These are phyloP conservation scores for Pseudomugil tenellus DNA, from an alignment of 2,797 vertebrate genomes.

Conservation along the genomic window DNA sequence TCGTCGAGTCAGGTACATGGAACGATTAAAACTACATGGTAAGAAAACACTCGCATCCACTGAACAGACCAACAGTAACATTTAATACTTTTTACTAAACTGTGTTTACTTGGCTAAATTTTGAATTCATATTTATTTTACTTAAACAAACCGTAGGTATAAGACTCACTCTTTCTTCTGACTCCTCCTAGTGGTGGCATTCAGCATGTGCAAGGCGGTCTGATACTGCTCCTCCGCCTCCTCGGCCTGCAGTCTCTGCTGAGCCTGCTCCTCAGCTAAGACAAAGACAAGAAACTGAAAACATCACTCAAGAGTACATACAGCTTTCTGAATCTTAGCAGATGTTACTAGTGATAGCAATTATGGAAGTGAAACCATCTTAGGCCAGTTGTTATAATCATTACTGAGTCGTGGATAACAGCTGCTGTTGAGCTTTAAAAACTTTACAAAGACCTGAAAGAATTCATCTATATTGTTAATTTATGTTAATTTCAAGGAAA, in stretches of 20 bases:
- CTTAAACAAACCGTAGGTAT: not conserved
- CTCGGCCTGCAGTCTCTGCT: slow-evolving; percentile 87
- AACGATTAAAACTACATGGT: too few relatives aligned
- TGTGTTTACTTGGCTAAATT: not conserved
- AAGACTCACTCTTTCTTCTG: slow-evolving; percentile 92
- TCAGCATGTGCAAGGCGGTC: slow-evolving; percentile 89
- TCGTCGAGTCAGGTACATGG: not conserved
- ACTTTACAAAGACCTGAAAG: not conserved
- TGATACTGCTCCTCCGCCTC: slow-evolving; percentile 93
- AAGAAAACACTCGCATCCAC: not conserved
- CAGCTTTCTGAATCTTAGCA: not conserved
- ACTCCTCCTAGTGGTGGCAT: slow-evolving; percentile 88
- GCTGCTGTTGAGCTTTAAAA: not conserved
- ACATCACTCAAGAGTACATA: not conserved
- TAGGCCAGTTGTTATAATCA: slow-evolving; percentile 9
- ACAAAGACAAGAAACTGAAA: slow-evolving; percentile 8
- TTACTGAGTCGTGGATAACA: not conserved
- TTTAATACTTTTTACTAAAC: not conserved
- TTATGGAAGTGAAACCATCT: slow-evolving; percentile 21
- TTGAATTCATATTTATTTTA: not conserved
- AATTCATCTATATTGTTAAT: not conserved
- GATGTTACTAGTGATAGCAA: not conserved
- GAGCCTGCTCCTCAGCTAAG: slow-evolving; percentile 91
- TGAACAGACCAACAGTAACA: not conserved
- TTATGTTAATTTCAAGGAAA: too few relatives aligned